Conservation (phyloP, 2,888 invertebrate genomes). For the Apocheima hispidaria region DNA sequence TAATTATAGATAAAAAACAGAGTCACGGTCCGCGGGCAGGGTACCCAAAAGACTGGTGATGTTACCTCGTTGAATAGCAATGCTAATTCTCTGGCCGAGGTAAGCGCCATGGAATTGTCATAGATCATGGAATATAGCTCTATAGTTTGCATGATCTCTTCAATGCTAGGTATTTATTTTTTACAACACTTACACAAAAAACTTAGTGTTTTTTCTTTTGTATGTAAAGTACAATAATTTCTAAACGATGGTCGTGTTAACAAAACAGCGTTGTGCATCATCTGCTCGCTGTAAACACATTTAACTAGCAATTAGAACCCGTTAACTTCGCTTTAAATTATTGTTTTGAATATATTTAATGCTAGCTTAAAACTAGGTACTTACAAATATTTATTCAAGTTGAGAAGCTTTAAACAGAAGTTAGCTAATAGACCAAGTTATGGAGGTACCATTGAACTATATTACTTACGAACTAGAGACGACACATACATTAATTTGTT, state of each 20-base stretch:
- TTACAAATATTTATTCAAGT: slow-evolving; percentile 3
- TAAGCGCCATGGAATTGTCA: no score
- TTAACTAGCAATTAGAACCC: slow-evolving; percentile 20
- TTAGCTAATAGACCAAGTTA: background rate
- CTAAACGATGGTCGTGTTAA: slow-evolving; percentile 2
- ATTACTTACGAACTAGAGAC: no score
- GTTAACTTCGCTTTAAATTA: slow-evolving; percentile 4
- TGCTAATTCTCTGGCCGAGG: no score
- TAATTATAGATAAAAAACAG: no score
- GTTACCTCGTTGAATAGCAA: no score
- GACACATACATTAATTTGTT: no score
- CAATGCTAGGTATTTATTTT: no score
- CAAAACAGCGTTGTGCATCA: slow-evolving; percentile 23
- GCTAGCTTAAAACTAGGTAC: background rate
- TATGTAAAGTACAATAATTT: slow-evolving; percentile 2
- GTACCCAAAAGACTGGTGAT: no score
- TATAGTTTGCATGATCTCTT: no score
- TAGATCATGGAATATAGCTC: no score
- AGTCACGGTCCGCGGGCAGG: no score
- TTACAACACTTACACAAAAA: background rate
- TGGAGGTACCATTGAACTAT: background rate
- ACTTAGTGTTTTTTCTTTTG: background rate
- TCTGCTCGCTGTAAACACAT: slow-evolving; percentile 8
- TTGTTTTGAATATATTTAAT: slow-evolving; percentile 17
- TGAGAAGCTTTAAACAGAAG: background rate